Conservation (phyloP, 2,113 vertebrate species). For the Prunella himalayana region DNA sequence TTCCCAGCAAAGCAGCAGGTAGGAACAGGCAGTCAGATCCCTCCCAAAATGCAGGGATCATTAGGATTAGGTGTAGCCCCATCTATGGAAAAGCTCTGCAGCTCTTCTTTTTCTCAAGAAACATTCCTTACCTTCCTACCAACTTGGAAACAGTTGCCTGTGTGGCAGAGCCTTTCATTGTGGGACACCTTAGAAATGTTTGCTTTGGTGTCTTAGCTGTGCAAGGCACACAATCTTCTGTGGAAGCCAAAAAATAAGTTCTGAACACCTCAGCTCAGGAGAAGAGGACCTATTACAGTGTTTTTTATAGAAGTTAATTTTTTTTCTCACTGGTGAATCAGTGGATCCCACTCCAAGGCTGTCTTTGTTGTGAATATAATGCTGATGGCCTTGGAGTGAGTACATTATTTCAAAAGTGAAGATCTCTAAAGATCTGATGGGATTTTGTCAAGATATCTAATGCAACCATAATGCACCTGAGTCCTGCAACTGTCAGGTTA, state of each 20-base stretch:
- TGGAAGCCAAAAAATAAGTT: not conserved
- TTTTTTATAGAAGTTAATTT: not conserved
- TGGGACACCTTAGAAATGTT: not conserved
- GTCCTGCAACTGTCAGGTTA: not conserved
- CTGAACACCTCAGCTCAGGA: not conserved
- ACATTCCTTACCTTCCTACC: not conserved
- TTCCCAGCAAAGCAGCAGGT: not conserved
- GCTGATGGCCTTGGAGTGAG: slow-evolving; percentile 7
- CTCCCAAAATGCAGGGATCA: not conserved
- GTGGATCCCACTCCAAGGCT: not conserved
- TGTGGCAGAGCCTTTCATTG: not conserved
- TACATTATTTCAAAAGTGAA: slow-evolving; percentile 7
- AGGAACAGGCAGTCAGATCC: not conserved
- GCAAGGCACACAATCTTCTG: not conserved
- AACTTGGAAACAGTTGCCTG: not conserved
- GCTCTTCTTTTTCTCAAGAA: not conserved
- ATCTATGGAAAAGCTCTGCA: not conserved
- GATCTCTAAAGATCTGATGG: not conserved
- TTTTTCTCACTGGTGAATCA: not conserved
- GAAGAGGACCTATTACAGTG: not conserved
- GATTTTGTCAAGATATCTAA: not conserved
- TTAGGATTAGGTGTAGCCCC: not conserved
- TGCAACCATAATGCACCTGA: not conserved
- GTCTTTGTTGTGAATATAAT: not conserved
- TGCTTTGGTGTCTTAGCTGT: not conserved